These are phyloP conservation scores for Naja naja DNA, from an alignment of 2,113 vertebrate genomes.

Conservation along the genomic window DNA sequence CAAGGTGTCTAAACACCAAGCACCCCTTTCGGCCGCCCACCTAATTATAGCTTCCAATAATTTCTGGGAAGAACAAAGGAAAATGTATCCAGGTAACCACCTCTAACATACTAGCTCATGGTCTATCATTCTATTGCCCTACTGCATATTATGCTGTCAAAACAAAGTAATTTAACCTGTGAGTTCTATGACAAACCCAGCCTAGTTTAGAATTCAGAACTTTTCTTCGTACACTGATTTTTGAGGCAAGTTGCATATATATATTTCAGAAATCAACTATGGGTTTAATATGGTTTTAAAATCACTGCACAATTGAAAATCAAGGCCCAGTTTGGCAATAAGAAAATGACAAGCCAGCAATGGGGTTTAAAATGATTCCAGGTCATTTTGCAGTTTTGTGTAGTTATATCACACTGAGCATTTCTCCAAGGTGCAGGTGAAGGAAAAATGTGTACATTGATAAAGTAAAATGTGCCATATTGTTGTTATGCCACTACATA, in stretches of 20 bases:
- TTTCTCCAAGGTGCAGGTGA: not conserved
- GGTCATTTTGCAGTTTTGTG: not conserved
- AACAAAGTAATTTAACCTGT: not conserved
- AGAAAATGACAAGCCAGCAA: not conserved
- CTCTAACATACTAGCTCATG: not conserved
- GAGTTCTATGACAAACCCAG: not conserved
- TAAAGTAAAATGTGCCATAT: not conserved
- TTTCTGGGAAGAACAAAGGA: not conserved
- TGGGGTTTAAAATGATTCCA: not conserved
- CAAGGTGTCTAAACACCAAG: not conserved
- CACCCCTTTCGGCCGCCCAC: not conserved
- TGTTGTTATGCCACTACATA: not conserved
- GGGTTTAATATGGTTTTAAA: not conserved
- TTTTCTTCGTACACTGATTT: not conserved
- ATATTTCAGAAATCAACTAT: not conserved
- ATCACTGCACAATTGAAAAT: not conserved
- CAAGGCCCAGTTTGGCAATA: not conserved
- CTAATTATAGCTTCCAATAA: not conserved
- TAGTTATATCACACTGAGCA: not conserved
- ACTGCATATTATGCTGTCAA: not conserved
- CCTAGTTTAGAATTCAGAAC: not conserved
- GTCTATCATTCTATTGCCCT: not conserved
- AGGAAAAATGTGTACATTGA: not conserved
- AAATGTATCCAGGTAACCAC: not conserved
- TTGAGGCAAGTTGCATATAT: not conserved